phyloP scores from a whole-genome alignment of 2,113 vertebrate genomes.

The Sphaerodactylus townsendi region DNA sequence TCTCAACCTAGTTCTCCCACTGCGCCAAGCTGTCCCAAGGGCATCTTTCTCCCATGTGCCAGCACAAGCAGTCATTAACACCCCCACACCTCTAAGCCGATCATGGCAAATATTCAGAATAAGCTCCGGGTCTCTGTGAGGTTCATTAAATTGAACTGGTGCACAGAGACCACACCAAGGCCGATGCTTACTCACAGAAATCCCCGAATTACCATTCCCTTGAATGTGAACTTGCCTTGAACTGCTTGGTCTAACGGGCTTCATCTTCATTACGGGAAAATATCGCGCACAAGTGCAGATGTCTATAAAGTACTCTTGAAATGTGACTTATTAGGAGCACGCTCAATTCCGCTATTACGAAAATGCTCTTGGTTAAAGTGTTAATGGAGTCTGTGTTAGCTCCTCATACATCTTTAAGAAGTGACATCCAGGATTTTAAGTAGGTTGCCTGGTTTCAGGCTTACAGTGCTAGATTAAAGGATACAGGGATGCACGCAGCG shows the following conservation, averaged over 20 bases:
- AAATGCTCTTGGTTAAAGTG: conserved; percentile 49
- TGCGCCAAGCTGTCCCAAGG: neutral
- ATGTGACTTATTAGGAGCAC: conserved; percentile 57
- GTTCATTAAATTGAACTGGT: neutral
- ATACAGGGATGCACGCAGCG: neutral
- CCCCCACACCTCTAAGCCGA: conserved; percentile 15
- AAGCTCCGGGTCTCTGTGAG: neutral
- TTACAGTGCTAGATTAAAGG: neutral
- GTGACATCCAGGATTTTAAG: conserved; percentile 1
- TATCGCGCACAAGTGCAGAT: conserved; percentile 51
- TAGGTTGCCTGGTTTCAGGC: neutral
- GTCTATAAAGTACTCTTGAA: conserved; percentile 28
- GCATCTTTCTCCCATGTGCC: no score
- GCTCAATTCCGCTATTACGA: conserved; percentile 52
- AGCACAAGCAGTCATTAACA: neutral
- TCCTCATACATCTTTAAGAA: conserved; percentile 56
- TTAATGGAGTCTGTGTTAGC: conserved; percentile 42
- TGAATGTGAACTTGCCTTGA: conserved; percentile 48
- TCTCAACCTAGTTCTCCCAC: neutral
- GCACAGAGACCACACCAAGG: neutral
- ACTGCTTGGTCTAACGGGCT: conserved; percentile 53
- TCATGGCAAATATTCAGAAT: conserved; percentile 6
- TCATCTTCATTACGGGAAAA: conserved; percentile 58
- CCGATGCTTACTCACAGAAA: conserved; percentile 17
- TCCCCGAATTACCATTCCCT: conserved; percentile 16